Evolutionary conservation across 2,888 invertebrate species (phyloP).

Genomic region (Epistrophe grossulariae): DNA sequence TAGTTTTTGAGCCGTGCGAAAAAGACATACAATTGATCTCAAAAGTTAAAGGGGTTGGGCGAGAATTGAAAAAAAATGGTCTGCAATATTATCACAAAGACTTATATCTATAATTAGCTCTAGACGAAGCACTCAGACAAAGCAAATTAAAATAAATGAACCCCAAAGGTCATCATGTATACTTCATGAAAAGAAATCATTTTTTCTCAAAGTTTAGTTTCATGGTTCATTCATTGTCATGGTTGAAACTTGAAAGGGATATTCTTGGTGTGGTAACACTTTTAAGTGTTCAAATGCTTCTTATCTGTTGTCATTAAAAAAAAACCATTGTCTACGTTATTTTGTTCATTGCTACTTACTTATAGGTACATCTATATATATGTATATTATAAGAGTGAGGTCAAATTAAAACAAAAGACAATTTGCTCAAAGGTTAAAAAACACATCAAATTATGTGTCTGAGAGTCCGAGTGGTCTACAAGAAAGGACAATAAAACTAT

Average conservation of each 20-base stretch:
- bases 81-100: no score
- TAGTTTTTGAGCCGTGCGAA: no score
- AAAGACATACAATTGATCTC: no score
- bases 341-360: neutral
- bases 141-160: neutral
- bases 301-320: slow-evolving; percentile 5
- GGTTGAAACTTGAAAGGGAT: neutral
- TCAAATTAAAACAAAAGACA: slow-evolving; percentile 13
- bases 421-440: neutral
- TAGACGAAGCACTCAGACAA: neutral
- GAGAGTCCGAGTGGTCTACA: neutral
- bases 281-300: slow-evolving; percentile 2
- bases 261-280: neutral
- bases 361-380: no score
- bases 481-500: slow-evolving; percentile 59
- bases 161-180: neutral
- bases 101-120: no score
- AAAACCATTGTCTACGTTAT: neutral
- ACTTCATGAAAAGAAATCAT: neutral
- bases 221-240: neutral
- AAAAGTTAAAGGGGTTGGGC: no score
- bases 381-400: no score
- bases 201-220: neutral
- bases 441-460: neutral
- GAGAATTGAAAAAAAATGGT: no score